Conservation (phyloP, 2,888 invertebrate genomes). For the Melanotus villosus region DNA sequence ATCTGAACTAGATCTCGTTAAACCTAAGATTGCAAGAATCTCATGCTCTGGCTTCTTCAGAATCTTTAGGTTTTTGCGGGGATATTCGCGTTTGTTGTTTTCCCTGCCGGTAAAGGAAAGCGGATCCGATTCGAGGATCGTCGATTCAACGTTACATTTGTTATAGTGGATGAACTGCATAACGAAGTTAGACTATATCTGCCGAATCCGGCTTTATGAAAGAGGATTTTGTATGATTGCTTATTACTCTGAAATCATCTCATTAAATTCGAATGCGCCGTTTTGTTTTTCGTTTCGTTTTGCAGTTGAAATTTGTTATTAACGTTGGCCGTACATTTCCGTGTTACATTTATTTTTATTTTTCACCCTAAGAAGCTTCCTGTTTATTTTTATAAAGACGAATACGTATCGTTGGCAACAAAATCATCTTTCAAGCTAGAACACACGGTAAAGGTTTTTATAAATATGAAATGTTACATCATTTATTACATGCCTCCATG, state of each 20-base stretch:
- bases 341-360: neutral
- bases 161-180: conserved; percentile 41
- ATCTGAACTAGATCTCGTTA: conserved; percentile 31
- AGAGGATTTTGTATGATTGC: conserved; percentile 47
- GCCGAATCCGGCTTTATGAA: conserved; percentile 40
- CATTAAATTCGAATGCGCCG: conserved; percentile 36
- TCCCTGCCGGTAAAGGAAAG: conserved; percentile 21
- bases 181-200: conserved; percentile 42
- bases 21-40: conserved; percentile 6
- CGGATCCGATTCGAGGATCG: conserved; percentile 27
- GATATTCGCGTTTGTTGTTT: conserved; percentile 2
- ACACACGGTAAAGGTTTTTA: conserved; percentile 30
- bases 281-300: conserved; percentile 20
- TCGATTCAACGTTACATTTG: conserved; percentile 32
- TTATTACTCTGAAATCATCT: conserved; percentile 43
- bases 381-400: neutral
- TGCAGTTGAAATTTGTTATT: neutral
- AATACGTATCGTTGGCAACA: neutral
- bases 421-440: neutral
- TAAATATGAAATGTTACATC: conserved; percentile 38
- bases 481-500: conserved; percentile 43
- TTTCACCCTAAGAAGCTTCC: neutral
- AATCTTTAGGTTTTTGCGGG: neutral
- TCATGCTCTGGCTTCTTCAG: neutral
- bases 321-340: neutral